These are phyloP conservation scores for Papilio dardanus DNA, from an alignment of 1,140 invertebrate genomes.

Conservation along the genomic window DNA sequence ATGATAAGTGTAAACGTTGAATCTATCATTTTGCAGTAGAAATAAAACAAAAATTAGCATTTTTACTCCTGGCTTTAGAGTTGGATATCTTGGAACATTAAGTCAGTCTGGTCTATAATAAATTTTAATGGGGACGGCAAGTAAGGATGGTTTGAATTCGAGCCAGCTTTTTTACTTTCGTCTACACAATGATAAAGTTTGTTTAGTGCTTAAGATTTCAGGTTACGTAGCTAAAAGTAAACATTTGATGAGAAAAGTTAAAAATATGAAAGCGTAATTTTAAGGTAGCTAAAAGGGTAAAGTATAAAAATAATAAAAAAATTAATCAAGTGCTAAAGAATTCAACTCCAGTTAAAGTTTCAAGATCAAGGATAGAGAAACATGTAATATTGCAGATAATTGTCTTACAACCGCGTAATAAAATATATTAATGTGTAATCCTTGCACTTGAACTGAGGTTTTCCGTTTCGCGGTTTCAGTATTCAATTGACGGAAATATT, in stretches of 20 bases:
- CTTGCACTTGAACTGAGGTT: background rate
- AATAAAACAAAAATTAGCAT: constrained; percentile 13
- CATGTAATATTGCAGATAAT: background rate
- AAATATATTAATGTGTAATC: constrained; percentile 6
- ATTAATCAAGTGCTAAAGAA: too few species aligned
- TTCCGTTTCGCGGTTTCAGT: constrained; percentile 33
- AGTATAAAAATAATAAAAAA: too few species aligned
- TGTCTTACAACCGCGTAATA: background rate
- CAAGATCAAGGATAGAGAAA: background rate
- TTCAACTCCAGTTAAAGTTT: background rate
- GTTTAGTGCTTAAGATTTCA: background rate
- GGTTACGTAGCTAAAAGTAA: background rate
- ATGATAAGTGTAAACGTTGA: background rate
- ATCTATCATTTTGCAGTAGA: background rate
- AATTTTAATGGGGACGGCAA: constrained; percentile 24
- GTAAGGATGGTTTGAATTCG: constrained; percentile 14
- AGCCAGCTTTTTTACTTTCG: constrained; percentile 23
- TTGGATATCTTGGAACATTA: constrained; percentile 31
- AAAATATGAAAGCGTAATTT: background rate
- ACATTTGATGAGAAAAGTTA: background rate
- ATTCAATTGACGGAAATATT: constrained; percentile 12
- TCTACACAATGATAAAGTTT: background rate
- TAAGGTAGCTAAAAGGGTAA: too few species aligned
- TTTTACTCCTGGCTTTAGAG: background rate
- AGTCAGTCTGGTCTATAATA: constrained; percentile 29